A percentile compares a stretch with the other conserved stretches of the same genome.
Conservation (phyloP, 2,113 vertebrate genomes). For the Sciurus niger region DNA sequence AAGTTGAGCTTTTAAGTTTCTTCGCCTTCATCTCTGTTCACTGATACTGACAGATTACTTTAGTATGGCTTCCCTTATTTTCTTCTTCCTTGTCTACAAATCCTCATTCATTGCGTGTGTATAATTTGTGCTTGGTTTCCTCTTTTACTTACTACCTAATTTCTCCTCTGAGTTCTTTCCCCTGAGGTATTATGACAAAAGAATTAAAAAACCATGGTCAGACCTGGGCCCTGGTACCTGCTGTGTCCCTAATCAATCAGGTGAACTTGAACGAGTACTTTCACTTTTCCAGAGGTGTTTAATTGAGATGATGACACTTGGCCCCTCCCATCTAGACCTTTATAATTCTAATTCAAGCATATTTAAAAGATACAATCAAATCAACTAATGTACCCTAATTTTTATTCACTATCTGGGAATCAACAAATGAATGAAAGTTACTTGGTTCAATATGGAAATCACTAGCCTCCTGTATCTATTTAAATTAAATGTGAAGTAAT, state of each 20-base stretch:
- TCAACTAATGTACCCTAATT: background rate
- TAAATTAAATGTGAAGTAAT: background rate
- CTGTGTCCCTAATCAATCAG: slow-evolving; percentile 24
- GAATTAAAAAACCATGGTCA: background rate
- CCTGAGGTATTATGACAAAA: background rate
- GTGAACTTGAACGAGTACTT: slow-evolving; percentile 16
- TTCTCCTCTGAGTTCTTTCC: background rate
- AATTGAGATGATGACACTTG: background rate
- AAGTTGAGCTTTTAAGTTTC: background rate
- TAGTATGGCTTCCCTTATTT: background rate
- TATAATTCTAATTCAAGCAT: slow-evolving; percentile 25
- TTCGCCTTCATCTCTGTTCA: background rate
- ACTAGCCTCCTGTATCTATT: background rate
- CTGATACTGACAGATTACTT: background rate
- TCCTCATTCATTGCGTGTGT: background rate
- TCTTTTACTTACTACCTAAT: background rate
- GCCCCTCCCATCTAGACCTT: background rate
- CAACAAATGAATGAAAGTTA: slow-evolving; percentile 21
- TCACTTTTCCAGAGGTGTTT: background rate
- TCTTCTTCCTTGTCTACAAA: slow-evolving; percentile 30
- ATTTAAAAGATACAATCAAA: slow-evolving; percentile 20
- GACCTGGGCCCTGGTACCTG: background rate
- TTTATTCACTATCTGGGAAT: slow-evolving; percentile 43
- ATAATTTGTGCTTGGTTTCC: background rate
- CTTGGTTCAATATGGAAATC: background rate